Conservation (phyloP, 2,888 invertebrate genomes). For the Caenorhabditis parvicauda region DNA sequence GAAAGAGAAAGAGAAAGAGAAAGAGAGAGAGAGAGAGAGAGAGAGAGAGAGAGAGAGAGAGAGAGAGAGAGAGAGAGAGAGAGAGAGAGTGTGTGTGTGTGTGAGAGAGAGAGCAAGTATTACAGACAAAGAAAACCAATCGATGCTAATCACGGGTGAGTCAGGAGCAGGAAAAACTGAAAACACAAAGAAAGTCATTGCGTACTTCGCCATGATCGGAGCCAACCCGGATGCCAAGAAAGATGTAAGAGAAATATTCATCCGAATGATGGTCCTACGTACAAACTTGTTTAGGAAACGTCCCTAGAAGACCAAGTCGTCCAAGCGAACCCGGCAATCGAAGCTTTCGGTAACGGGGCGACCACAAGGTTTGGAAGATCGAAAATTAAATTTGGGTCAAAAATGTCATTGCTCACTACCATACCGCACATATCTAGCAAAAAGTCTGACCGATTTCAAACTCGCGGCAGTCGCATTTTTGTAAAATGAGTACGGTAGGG, state of each 20-base stretch:
- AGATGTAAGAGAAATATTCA: slow-evolving; percentile 19
- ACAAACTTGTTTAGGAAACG: slow-evolving; percentile 69
- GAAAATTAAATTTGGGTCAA: slow-evolving; percentile 99
- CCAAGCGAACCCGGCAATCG: slow-evolving; percentile 97
- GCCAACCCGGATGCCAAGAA: slow-evolving; percentile 63
- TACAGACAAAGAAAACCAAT: slow-evolving; percentile 69
- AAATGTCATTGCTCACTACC: no score
- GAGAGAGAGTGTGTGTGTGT: no score
- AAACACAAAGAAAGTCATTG: slow-evolving; percentile 99
- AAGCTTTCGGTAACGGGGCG: slow-evolving; percentile 99
- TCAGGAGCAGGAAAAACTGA: slow-evolving; percentile 99
- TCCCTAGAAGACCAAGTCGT: slow-evolving; percentile 98
- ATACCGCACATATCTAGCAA: no score
- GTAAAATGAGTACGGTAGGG: no score
- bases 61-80: no score
- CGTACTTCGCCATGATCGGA: slow-evolving; percentile 83
- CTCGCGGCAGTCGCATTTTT: no score
- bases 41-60: no score
- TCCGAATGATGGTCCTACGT: slow-evolving; percentile 8
- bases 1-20: no score
- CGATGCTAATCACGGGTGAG: slow-evolving; percentile 92
- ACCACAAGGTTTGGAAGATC: slow-evolving; percentile 84
- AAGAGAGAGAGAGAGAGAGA: no score
- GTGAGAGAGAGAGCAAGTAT: no score
- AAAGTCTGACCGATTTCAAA: no score